Evolutionary conservation across 2,113 vertebrate species (phyloP).

Genomic region (Marcusenius ussheri): DNA sequence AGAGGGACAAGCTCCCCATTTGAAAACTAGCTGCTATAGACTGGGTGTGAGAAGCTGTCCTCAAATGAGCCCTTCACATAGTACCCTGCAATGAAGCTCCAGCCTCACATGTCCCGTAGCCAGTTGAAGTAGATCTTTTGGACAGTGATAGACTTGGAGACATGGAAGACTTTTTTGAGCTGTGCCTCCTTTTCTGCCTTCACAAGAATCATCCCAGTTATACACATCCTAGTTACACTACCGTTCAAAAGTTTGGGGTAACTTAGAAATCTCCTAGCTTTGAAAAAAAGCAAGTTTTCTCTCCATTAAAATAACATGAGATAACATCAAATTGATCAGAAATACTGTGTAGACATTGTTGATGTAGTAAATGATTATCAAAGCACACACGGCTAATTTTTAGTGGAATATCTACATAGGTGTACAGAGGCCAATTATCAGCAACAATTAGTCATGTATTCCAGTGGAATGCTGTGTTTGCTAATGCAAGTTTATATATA

Average conservation of each 20-base stretch:
- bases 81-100: not conserved
- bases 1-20: slow-evolving; percentile 11
- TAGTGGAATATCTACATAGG: no score
- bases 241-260: no score
- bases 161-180: not conserved
- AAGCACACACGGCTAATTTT: no score
- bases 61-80: not conserved
- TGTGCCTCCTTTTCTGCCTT: not conserved
- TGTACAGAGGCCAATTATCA: no score
- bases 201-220: not conserved
- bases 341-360: not conserved
- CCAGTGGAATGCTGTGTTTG: no score
- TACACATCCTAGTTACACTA: not conserved
- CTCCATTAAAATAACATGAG: no score
- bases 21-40: not conserved
- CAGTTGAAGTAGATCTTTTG: not conserved
- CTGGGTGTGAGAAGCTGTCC: not conserved
- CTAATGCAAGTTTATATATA: no score
- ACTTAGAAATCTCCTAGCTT: no score
- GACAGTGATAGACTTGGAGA: not conserved
- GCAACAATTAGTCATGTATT: no score
- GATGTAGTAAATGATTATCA: no score
- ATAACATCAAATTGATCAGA: no score
- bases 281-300: no score
- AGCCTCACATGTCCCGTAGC: not conserved